These are phyloP conservation scores for Dinoponera quadriceps DNA, from an alignment of 1,140 invertebrate genomes.

Conservation along the genomic window DNA sequence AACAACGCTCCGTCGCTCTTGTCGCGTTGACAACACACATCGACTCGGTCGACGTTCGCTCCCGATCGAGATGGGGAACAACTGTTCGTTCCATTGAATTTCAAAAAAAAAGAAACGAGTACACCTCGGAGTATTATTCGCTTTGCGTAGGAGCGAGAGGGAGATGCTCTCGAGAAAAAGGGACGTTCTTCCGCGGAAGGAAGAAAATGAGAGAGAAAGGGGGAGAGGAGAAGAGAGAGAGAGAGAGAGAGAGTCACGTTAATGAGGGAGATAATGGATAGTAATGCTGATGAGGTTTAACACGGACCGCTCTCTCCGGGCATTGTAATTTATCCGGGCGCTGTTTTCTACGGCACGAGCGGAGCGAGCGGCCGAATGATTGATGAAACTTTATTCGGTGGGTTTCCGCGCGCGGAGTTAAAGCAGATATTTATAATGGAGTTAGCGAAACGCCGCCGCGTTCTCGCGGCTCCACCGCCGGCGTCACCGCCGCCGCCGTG, in stretches of 20 bases:
- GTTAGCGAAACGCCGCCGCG: conserved; percentile 59
- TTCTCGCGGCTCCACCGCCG: background rate
- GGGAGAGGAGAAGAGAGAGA: conserved; percentile 21
- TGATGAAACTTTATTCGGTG: conserved; percentile 63
- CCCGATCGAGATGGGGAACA: background rate
- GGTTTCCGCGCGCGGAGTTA: conserved; percentile 28
- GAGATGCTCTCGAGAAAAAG: conserved; percentile 7
- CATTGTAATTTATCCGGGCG: conserved; percentile 55
- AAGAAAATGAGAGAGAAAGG: conserved; percentile 27
- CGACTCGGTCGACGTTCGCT: background rate
- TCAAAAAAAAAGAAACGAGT: conserved; percentile 5
- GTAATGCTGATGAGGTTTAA: conserved; percentile 68
- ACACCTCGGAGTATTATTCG: conserved; percentile 38
- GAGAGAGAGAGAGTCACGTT: conserved; percentile 29
- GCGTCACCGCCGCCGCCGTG: background rate
- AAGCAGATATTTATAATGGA: conserved; percentile 62
- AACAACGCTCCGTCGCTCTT: background rate
- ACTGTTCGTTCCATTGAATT: conserved; percentile 44
- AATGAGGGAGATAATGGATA: conserved; percentile 70
- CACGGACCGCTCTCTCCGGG: conserved; percentile 15
- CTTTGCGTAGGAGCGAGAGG: background rate
- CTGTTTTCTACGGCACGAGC: conserved; percentile 33
- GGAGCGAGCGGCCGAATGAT: conserved; percentile 8
- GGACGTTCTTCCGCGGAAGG: background rate
- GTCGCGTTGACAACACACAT: background rate